Conservation (phyloP, 2,113 vertebrate genomes). For the Orycteropus afer region DNA sequence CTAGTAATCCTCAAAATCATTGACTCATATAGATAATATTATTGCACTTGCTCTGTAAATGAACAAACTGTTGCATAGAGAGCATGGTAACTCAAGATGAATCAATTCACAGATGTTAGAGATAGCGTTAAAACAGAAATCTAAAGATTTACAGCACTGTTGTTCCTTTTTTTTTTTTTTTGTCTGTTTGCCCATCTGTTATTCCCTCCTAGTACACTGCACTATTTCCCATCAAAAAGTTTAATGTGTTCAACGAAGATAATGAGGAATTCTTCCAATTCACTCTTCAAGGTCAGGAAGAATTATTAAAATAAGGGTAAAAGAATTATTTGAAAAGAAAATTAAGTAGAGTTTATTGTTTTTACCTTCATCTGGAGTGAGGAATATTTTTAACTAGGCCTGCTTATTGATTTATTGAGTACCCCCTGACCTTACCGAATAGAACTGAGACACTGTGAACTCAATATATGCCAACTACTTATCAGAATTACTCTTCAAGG, state of each 20-base stretch:
- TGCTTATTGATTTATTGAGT: neutral
- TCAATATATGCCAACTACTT: neutral
- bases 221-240: neutral
- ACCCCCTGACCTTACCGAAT: neutral
- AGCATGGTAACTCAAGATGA: neutral
- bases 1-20: neutral
- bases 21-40: neutral
- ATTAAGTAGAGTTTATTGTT: neutral
- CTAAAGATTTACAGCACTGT: neutral
- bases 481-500: neutral
- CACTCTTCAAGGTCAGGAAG: neutral
- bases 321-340: conserved; percentile 12
- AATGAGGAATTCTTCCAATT: neutral
- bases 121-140: neutral
- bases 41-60: neutral
- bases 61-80: neutral
- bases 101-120: neutral
- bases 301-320: neutral
- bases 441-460: neutral
- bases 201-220: neutral
- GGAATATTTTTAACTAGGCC: neutral
- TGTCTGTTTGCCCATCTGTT: neutral
- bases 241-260: neutral
- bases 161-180: neutral
- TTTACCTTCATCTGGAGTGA: neutral